Percentiles rank a stretch among this genome's conserved stretches.
Evolutionary conservation across 1,140 invertebrate genomes (phyloP).

Genomic region (Dendrolimus kikuchii): DNA sequence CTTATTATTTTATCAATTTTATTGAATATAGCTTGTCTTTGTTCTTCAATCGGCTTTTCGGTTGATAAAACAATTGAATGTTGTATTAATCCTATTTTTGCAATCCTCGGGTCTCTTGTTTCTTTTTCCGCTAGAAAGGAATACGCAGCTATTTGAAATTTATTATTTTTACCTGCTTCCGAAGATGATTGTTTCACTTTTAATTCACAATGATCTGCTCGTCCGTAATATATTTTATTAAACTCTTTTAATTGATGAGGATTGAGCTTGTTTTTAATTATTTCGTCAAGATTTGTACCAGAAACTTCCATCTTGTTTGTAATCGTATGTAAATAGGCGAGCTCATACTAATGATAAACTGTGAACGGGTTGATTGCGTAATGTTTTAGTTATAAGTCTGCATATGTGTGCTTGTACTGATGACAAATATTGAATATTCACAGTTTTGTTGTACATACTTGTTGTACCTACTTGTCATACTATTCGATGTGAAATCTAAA

Average conservation of each 20-base stretch:
- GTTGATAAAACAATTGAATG: slow-evolving; percentile 89
- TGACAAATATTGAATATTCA: too few relatives aligned
- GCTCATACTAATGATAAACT: too few relatives aligned
- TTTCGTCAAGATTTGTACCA: slow-evolving; percentile 25
- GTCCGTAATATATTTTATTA: slow-evolving; percentile 85
- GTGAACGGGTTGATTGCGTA: too few relatives aligned
- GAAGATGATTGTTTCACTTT: slow-evolving; percentile 34
- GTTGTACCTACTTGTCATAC: too few relatives aligned
- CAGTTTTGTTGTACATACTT: too few relatives aligned
- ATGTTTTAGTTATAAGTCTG: too few relatives aligned
- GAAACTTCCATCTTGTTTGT: too few relatives aligned
- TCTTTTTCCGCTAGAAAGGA: slow-evolving; percentile 74
- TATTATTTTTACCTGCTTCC: slow-evolving; percentile 44
- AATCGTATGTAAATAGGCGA: too few relatives aligned
- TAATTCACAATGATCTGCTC: slow-evolving; percentile 45
- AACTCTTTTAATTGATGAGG: slow-evolving; percentile 78
- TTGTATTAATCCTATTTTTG: slow-evolving; percentile 91
- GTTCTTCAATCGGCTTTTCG: slow-evolving; percentile 79
- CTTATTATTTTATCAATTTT: slow-evolving; percentile 86
- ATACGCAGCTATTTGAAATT: slow-evolving; percentile 86
- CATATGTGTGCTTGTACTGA: too few relatives aligned
- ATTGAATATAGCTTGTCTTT: slow-evolving; percentile 85
- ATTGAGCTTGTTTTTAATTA: slow-evolving; percentile 57
- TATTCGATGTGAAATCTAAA: too few relatives aligned
- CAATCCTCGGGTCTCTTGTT: slow-evolving; percentile 78